phyloP scores from a whole-genome alignment of 2,113 vertebrate species.

The Takifugu flavidus region DNA sequence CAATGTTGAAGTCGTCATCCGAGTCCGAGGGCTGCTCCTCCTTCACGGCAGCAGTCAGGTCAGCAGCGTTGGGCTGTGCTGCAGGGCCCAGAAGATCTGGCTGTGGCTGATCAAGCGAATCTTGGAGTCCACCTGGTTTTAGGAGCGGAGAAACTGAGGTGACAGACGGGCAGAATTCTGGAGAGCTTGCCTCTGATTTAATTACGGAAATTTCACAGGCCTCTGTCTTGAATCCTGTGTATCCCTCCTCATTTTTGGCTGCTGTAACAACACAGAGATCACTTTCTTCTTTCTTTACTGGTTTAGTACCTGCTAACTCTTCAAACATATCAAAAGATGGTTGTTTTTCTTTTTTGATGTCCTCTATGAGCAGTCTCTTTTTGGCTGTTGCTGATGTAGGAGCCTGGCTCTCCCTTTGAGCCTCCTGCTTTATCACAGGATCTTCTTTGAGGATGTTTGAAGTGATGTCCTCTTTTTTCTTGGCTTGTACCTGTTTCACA shows the following conservation, averaged over 20 bases:
- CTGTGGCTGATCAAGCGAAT: constrained; percentile 1
- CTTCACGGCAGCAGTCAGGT: constrained; percentile 28
- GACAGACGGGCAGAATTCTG: constrained; percentile 14
- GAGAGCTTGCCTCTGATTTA: constrained; percentile 50
- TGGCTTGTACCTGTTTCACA: constrained; percentile 23
- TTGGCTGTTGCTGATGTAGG: constrained; percentile 6
- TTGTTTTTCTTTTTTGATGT: constrained; percentile 55
- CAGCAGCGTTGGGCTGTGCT: constrained; percentile 8
- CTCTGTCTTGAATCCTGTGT: constrained; percentile 21
- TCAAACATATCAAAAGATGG: constrained; percentile 43
- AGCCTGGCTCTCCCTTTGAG: constrained; percentile 8
- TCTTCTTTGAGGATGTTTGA: constrained; percentile 12
- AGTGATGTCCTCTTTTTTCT: constrained; percentile 31
- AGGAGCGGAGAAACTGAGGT: constrained; percentile 13
- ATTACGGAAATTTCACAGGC: constrained; percentile 15
- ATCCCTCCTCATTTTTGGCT: constrained; percentile 8
- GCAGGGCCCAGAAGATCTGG: not conserved
- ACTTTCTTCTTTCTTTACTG: constrained; percentile 35
- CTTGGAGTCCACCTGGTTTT: constrained; percentile 13
- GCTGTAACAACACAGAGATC: not conserved
- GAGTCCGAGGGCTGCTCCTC: constrained; percentile 58
- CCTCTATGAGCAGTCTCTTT: constrained; percentile 28
- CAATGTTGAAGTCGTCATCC: constrained; percentile 70
- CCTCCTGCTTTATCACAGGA: constrained; percentile 21
- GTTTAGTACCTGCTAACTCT: constrained; percentile 25